phyloP scores from a whole-genome alignment of 2,113 vertebrate species.

The Callipepla squamata region DNA sequence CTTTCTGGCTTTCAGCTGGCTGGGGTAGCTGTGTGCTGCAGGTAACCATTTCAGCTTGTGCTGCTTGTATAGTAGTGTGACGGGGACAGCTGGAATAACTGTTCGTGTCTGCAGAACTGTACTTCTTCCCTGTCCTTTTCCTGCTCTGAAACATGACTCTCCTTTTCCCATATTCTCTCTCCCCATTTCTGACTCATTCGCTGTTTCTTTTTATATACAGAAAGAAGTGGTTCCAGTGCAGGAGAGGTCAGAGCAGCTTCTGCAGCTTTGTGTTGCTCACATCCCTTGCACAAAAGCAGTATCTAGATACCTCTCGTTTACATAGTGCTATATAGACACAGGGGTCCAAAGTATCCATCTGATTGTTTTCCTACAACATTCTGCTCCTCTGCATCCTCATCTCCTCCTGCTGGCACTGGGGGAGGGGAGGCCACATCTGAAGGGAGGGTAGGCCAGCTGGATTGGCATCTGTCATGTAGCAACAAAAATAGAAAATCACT shows the following conservation, averaged over 20 bases:
- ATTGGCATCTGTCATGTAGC: not conserved
- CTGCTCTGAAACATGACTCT: constrained; percentile 15
- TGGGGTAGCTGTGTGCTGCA: not conserved
- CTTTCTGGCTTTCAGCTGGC: not conserved
- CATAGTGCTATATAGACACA: not conserved
- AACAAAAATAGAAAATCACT: not conserved
- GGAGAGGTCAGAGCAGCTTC: not conserved
- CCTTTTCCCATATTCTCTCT: constrained; percentile 18
- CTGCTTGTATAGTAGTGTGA: not conserved
- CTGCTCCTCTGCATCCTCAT: not conserved
- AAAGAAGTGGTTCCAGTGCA: constrained; percentile 2
- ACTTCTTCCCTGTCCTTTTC: not conserved
- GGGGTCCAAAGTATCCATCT: not conserved
- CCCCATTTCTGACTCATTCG: not conserved
- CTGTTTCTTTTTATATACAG: constrained; percentile 35
- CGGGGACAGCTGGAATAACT: not conserved
- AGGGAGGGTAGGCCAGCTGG: not conserved
- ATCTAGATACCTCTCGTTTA: not conserved
- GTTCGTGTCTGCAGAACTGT: not conserved
- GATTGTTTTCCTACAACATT: not conserved
- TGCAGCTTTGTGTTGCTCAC: not conserved
- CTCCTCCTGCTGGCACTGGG: not conserved
- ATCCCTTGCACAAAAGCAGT: not conserved
- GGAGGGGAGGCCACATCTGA: not conserved
- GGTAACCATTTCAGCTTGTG: not conserved